Conservation (phyloP, 1,140 invertebrate genomes). For the Lepidurus apus region DNA sequence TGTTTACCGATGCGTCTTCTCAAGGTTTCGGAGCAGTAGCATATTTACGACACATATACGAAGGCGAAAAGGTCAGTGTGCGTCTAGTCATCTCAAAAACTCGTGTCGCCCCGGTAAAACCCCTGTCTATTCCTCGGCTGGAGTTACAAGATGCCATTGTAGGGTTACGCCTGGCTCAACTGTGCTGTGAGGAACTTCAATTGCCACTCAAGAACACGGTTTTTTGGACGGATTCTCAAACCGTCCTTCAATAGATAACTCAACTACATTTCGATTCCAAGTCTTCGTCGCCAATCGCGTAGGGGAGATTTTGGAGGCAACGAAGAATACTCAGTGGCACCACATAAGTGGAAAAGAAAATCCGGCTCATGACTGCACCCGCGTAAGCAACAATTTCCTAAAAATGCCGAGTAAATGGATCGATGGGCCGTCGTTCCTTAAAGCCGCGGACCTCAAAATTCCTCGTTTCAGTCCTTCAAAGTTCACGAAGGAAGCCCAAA, state of each 20-base stretch:
- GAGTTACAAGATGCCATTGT: constrained; percentile 46
- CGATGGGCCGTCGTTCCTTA: constrained; percentile 27
- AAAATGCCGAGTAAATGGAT: constrained; percentile 28
- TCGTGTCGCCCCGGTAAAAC: constrained; percentile 41
- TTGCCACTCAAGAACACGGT: background rate
- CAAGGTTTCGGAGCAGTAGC: background rate
- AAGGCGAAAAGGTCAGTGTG: background rate
- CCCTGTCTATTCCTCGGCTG: constrained; percentile 43
- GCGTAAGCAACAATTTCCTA: constrained; percentile 22
- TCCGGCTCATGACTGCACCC: constrained; percentile 30
- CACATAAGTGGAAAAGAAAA: constrained; percentile 28
- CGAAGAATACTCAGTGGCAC: background rate
- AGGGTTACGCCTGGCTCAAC: constrained; percentile 39
- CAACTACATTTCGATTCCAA: constrained; percentile 1
- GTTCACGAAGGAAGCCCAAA: background rate
- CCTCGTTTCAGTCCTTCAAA: background rate
- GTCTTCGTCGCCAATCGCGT: constrained; percentile 33
- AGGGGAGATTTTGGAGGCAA: constrained; percentile 27
- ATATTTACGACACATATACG: background rate
- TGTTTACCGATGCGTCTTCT: constrained; percentile 11
- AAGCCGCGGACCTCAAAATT: background rate
- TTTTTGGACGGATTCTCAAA: constrained; percentile 32
- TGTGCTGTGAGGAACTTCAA: background rate
- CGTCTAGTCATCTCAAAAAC: constrained; percentile 38
- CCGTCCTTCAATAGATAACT: constrained; percentile 28